Conservation (phyloP, 2,888 invertebrate species). For the Meghimatium bilineatum region DNA sequence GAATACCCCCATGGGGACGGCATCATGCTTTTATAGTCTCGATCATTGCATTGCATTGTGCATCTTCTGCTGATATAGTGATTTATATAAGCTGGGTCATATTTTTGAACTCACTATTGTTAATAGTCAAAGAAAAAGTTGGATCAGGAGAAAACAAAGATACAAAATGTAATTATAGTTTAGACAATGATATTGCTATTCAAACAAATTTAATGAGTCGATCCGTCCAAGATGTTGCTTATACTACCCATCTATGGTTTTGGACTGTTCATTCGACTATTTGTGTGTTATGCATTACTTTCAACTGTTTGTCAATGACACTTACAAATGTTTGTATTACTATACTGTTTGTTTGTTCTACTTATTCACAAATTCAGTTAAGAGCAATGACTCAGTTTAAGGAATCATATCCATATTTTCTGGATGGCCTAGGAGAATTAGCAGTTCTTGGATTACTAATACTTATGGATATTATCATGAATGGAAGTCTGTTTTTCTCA, state of each 20-base stretch:
- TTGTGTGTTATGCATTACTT: neutral
- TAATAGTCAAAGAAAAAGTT: neutral
- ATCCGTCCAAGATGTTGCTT: neutral
- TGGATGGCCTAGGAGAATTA: slow-evolving; percentile 42
- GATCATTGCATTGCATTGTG: neutral
- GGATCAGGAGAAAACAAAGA: neutral
- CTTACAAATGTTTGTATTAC: neutral
- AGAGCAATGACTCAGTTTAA: neutral
- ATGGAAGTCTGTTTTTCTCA: neutral
- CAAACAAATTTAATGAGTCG: neutral
- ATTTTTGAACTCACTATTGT: neutral
- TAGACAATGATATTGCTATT: slow-evolving; percentile 3
- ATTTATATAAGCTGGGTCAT: slow-evolving; percentile 15
- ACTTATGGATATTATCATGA: slow-evolving; percentile 20
- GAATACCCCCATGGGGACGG: slow-evolving; percentile 9
- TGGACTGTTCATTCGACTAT: neutral
- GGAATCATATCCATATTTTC: neutral
- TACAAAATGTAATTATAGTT: neutral
- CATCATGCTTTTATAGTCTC: neutral
- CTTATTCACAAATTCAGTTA: slow-evolving; percentile 1
- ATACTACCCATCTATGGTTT: neutral
- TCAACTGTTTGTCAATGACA: neutral
- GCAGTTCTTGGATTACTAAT: slow-evolving; percentile 28
- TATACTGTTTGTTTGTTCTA: neutral
- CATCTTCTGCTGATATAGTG: neutral